Base-by-base conservation (phyloP, 2,113 vertebrate genomes). In the Dipodomys merriami region DNA sequence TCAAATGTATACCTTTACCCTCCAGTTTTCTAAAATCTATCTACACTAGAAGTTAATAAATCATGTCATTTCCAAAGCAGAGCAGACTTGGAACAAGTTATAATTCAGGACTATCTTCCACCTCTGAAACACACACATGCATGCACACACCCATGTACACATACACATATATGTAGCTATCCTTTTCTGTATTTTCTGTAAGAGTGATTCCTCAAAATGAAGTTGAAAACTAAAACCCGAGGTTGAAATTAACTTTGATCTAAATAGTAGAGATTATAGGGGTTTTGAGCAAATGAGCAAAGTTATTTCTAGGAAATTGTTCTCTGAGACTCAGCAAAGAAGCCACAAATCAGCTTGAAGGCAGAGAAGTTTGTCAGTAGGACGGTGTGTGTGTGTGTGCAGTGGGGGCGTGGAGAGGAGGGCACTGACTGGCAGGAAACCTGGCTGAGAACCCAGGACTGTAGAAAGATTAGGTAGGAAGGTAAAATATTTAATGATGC, bases 201-300 rank as follows among this genome's bases (percentile, higher is more conserved):
- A 30, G 83, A 18, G 65, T n/a, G 89, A 87, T 84, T 30, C 53
- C 85, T 96, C 92, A 49, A 85, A 94, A 87, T 82, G 49, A 91
- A 82, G 27, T 77, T 62, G 57, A 67, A 95, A 93, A 65, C 57
- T 77, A 83, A 94, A 71, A 80, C 33, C 79, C 83, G 77, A 29
- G 57, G 29, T 74, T 86, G 57, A 95, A 96, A 90, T 86, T 27
- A 92, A 84, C 44, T 88, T 95, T 19, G 46, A 5, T 68, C 73
- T 94, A 85, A 74, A 69, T 12, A 83, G 57, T n/a, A 5, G 83
- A 33, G n/a, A 46, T 91, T 68, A 69, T 30, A 83, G 53, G 53
- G 39, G 29, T 62, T 84, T 67, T 71, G 9, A 33, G 92, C 33
- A 93, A 30, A 29, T 16, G 0, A 25, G 27, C 3, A 74, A 81